These are phyloP conservation scores for Lutjanus campechanus DNA, from an alignment of 2,797 vertebrate species.

Conservation along the genomic window DNA sequence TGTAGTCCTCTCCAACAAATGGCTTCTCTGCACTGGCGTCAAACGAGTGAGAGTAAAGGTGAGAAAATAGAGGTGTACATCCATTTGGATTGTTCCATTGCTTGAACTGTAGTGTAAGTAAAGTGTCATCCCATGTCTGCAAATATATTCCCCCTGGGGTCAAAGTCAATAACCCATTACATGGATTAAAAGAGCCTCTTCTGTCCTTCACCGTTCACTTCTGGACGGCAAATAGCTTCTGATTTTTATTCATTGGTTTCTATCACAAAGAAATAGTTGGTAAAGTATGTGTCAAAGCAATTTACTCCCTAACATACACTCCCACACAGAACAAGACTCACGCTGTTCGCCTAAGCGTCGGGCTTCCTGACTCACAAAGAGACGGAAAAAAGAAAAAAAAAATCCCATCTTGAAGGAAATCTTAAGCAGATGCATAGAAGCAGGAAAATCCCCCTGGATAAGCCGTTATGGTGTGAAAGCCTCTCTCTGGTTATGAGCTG, in stretches of 20 bases:
- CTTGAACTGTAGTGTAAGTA: conserved; percentile 74
- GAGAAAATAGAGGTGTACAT: conserved; percentile 63
- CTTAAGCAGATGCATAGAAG: conserved; percentile 79
- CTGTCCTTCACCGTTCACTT: conserved; percentile 72
- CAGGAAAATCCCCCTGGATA: conserved; percentile 79
- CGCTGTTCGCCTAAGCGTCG: conserved; percentile 73
- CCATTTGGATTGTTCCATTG: conserved; percentile 65
- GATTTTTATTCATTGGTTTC: conserved; percentile 90
- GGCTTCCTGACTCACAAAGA: conserved; percentile 73
- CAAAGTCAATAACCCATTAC: conserved; percentile 86
- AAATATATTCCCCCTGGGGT: conserved; percentile 75
- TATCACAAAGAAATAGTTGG: conserved; percentile 82
- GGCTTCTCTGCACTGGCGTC: conserved; percentile 44
- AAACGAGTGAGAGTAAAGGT: conserved; percentile 52
- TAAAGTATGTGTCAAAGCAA: conserved; percentile 84
- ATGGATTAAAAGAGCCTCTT: conserved; percentile 80
- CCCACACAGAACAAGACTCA: conserved; percentile 67
- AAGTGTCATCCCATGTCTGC: conserved; percentile 70
- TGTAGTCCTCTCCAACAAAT: conserved; percentile 43
- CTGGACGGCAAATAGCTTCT: conserved; percentile 83
- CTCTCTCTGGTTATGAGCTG: conserved; percentile 75
- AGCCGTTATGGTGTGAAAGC: conserved; percentile 78
- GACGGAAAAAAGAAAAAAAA: conserved; percentile 31
- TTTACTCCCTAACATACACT: conserved; percentile 72
- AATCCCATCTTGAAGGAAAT: conserved; percentile 76